These are phyloP conservation scores for Acanthurus lineatus DNA, from an alignment of 2,797 vertebrate genomes.

Conservation along the genomic window DNA sequence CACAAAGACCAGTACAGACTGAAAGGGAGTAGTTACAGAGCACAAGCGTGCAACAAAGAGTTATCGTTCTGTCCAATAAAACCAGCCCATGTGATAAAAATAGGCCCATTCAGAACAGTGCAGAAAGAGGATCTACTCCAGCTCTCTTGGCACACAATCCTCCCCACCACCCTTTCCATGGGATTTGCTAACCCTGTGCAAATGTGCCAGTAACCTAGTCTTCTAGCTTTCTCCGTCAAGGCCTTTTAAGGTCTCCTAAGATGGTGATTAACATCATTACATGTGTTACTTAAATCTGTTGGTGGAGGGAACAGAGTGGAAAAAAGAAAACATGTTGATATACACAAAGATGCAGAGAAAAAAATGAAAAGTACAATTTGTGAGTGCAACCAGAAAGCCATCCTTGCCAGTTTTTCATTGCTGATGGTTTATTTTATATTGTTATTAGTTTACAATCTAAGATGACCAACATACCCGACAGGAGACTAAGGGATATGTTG, in stretches of 20 bases:
- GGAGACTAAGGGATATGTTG: background rate
- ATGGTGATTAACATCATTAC: conserved; percentile 67
- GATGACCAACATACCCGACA: background rate
- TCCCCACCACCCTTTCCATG: conserved; percentile 38
- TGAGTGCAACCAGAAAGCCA: background rate
- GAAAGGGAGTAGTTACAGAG: conserved; percentile 25
- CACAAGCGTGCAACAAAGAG: conserved; percentile 44
- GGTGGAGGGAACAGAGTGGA: background rate
- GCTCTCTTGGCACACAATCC: conserved; percentile 63
- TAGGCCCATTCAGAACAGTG: conserved; percentile 64
- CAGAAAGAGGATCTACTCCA: conserved; percentile 62
- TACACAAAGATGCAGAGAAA: background rate
- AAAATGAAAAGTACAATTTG: background rate
- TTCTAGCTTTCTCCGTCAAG: conserved; percentile 54
- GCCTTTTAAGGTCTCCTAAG: conserved; percentile 53
- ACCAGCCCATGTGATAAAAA: conserved; percentile 60
- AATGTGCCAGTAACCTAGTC: conserved; percentile 67
- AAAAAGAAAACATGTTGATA: conserved; percentile 12
- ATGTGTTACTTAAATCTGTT: conserved; percentile 56
- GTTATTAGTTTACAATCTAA: background rate
- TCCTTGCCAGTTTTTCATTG: background rate
- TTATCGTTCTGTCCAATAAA: conserved; percentile 54
- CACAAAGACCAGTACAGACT: conserved; percentile 12
- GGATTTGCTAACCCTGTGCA: conserved; percentile 61
- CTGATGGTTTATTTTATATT: background rate